Evolutionary conservation across 2,888 invertebrate genomes (phyloP), one percentile per base, ranked within the genome.

Genomic region (Campopleginae sp.): DNA sequence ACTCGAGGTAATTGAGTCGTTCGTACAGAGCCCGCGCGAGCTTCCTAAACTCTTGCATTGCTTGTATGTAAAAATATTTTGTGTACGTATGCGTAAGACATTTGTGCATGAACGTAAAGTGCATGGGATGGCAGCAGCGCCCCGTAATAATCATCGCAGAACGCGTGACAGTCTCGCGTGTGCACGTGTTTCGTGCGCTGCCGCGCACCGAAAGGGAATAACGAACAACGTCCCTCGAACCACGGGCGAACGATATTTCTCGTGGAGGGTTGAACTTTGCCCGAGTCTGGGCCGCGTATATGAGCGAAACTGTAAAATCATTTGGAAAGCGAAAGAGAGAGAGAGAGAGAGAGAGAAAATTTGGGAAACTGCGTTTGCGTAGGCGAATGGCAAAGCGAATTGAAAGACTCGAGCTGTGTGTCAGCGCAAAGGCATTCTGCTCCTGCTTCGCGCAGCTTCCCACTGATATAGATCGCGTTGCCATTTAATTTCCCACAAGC

Each of bases 221-320:
- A 72, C 58, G 65, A 44, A 71, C 27, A 72, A 63, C 75, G n/a
- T 63, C 74, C 44, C 79, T 79, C 74, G n/a, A 38, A 81, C 78
- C 81, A n/a, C n/a, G n/a, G n/a, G 38, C 8, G 81, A 76, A 51
- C 80, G 58, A 82, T 80, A 77, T 82, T 80, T 66, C 79, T 78
- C 78, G 51, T 27, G 44, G 46, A 66, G 75, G 84, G 77, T 38
- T 70, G 76, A 33, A 61, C 65, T n/a, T 27, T 23, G 48, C 31
- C 33, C 42, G 70, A 31, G 54, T 27, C 33, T 70, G 31, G n/a
- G 33, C 44, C 46, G 51, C 27, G 89, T 89, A 23, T 71, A n/a
- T 46, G 61, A n/a, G n/a, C 90, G 89, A 88, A 89, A 90, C 86
- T 72, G 85, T 38, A 85, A 78, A 74, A 74, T 81, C 63, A 66